These are phyloP conservation scores for Athene cunicularia DNA, from an alignment of 2,113 vertebrate species.

Conservation along the genomic window DNA sequence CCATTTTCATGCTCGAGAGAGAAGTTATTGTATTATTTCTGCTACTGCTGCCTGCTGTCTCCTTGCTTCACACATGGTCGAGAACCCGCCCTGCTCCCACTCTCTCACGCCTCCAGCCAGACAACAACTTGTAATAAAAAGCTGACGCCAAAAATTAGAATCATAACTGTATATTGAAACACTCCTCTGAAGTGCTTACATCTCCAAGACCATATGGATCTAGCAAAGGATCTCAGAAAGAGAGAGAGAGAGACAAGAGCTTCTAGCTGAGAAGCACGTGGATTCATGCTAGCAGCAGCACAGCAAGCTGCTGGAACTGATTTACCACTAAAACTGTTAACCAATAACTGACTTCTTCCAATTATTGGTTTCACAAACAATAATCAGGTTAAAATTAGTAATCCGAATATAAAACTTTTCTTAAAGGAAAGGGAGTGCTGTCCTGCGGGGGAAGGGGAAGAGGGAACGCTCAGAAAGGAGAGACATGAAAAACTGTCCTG, in stretches of 20 bases:
- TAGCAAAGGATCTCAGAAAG: constrained; percentile 8
- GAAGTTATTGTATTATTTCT: background rate
- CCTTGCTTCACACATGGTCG: background rate
- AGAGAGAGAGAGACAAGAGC: background rate
- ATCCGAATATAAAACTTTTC: background rate
- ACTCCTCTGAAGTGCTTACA: constrained; percentile 29
- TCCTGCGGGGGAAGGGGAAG: background rate
- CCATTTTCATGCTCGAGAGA: background rate
- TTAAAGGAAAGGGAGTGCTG: background rate
- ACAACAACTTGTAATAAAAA: constrained; percentile 44
- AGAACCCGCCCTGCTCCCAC: constrained; percentile 11
- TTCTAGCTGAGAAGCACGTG: constrained; percentile 55
- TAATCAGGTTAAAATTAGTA: constrained; percentile 51
- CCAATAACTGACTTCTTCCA: constrained; percentile 27
- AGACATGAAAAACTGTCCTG: background rate
- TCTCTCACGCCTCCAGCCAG: constrained; percentile 54
- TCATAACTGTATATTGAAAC: constrained; percentile 23
- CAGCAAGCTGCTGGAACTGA: constrained; percentile 46
- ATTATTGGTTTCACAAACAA: constrained; percentile 27
- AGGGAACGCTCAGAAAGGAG: background rate
- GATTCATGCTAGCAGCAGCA: constrained; percentile 40
- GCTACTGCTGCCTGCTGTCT: background rate
- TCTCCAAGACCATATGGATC: constrained; percentile 2
- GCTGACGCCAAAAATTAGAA: constrained; percentile 39
- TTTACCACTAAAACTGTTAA: constrained; percentile 36